Evolutionary conservation across 2,113 vertebrate species (phyloP).

Genomic region (Madoqua kirkii): DNA sequence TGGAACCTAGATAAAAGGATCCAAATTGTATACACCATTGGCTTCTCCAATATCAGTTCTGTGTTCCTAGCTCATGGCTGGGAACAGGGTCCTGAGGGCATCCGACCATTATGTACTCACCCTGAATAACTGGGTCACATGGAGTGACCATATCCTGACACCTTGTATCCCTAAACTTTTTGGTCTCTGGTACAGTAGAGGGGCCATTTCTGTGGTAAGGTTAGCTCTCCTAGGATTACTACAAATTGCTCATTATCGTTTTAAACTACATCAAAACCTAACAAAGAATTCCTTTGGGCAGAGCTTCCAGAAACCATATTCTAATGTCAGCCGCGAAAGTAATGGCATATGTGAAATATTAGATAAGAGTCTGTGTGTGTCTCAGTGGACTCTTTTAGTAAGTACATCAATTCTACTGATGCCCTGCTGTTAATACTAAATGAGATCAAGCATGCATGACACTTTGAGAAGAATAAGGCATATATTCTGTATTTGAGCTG

Average conservation of each 20-base stretch:
- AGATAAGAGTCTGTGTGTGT: neutral
- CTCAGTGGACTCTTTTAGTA: neutral
- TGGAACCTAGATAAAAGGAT: neutral
- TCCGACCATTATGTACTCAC: neutral
- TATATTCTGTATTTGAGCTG: neutral
- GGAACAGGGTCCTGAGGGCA: neutral
- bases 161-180: neutral
- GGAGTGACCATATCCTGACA: neutral
- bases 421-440: neutral
- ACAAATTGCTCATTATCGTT: neutral
- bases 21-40: neutral
- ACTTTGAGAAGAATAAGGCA: neutral
- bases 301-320: neutral
- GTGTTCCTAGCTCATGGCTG: neutral
- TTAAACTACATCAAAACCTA: neutral
- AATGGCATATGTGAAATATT: neutral
- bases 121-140: neutral
- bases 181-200: neutral
- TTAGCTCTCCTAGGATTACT: neutral
- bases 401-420: neutral
- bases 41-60: neutral
- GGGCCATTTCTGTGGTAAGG: neutral
- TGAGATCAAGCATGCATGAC: neutral
- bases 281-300: neutral
- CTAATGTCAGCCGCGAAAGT: neutral